Percentiles rank a stretch among this genome's conserved stretches.
Conservation (phyloP, 2,797 vertebrate genomes). For the Urosaurus nigricauda region DNA sequence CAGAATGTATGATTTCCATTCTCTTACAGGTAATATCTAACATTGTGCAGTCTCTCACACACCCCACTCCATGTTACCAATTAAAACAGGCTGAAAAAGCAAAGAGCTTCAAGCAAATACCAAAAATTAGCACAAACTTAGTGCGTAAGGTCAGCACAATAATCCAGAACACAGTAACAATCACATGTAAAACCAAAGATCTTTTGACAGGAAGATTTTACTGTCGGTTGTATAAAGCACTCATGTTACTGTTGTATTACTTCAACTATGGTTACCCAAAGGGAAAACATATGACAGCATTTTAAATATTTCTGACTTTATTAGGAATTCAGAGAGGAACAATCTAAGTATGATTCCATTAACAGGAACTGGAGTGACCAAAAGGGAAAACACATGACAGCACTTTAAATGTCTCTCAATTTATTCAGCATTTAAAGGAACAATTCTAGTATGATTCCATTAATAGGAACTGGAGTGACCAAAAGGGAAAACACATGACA, state of each 20-base stretch:
- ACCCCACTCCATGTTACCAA: constrained; percentile 10
- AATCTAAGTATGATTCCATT: fast-evolving
- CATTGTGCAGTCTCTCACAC: constrained; percentile 24
- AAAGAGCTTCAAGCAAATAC: constrained; percentile 60
- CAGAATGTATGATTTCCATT: not conserved
- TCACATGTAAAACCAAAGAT: not conserved
- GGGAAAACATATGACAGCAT: not conserved
- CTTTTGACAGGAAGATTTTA: not conserved
- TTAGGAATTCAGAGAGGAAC: fast-evolving
- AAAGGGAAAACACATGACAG: too few relatives aligned
- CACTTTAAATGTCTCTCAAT: too few relatives aligned
- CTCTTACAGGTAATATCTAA: constrained; percentile 17
- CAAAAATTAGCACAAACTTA: not conserved
- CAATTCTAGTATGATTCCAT: fast-evolving
- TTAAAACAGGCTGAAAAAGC: constrained; percentile 72
- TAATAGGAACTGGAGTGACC: fast-evolving
- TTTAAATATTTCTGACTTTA: fast-evolving
- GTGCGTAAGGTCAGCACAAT: not conserved
- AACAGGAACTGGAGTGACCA: fast-evolving
- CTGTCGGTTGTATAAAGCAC: not conserved
- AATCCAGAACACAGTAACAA: not conserved
- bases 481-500: too few relatives aligned
- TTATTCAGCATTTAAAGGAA: fast-evolving
- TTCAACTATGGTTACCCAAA: not conserved
- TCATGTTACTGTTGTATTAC: fast-evolving